A percentile compares a stretch with the other conserved stretches of the same genome.
Evolutionary conservation across 2,113 vertebrate genomes (phyloP).

Genomic region (Strigops habroptila): DNA sequence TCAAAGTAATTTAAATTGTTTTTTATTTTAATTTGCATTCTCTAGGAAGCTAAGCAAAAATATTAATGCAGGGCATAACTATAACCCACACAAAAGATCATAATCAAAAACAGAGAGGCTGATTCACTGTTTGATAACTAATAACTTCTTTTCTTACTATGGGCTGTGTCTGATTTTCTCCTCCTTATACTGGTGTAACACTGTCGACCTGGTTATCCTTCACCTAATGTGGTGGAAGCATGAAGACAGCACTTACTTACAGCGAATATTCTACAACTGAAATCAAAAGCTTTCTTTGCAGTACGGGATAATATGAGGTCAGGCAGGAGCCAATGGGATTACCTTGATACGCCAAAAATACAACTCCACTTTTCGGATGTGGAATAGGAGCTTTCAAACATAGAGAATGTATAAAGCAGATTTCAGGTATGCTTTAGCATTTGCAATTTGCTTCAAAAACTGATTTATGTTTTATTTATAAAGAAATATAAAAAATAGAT

Average conservation of each 20-base stretch:
- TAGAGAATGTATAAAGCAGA: background rate
- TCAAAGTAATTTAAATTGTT: constrained; percentile 62
- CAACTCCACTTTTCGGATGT: background rate
- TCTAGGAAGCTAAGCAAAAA: constrained; percentile 51
- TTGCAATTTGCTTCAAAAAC: background rate
- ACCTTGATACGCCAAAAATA: background rate
- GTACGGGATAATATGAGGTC: background rate
- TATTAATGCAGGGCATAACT: constrained; percentile 30
- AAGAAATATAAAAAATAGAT: background rate
- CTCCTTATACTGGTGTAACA: background rate
- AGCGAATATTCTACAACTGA: background rate
- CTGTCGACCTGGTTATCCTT: background rate
- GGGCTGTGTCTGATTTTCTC: background rate
- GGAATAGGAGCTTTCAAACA: background rate
- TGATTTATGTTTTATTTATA: background rate
- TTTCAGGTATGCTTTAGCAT: background rate
- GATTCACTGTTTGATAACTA: background rate
- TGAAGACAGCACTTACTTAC: background rate
- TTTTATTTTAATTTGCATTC: constrained; percentile 68
- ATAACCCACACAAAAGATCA: constrained; percentile 3
- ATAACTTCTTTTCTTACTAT: background rate
- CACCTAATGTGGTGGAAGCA: background rate
- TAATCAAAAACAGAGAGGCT: background rate
- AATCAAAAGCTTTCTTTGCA: background rate
- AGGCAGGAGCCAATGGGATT: background rate